phyloP scores from a whole-genome alignment of 2,113 vertebrate species.

The Tupaia tana region DNA sequence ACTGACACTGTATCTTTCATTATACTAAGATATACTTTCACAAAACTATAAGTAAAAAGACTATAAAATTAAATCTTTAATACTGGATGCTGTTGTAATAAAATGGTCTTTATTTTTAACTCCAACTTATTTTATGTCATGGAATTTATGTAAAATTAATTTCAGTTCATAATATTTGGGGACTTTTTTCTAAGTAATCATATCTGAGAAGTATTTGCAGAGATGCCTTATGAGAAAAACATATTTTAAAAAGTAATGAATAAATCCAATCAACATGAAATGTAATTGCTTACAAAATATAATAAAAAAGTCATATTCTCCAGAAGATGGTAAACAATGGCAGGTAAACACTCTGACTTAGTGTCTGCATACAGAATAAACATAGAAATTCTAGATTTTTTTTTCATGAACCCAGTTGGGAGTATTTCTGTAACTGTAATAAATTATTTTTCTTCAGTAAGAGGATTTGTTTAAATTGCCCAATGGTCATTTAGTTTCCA shows the following conservation, averaged over 20 bases:
- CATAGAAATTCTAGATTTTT: not conserved
- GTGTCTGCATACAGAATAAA: not conserved
- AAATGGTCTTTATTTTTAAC: not conserved
- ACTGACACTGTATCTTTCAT: not conserved
- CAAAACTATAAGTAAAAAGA: not conserved
- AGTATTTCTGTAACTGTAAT: not conserved
- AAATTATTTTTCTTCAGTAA: not conserved
- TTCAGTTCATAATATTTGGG: not conserved
- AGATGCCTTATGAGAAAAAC: not conserved
- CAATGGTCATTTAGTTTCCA: not conserved
- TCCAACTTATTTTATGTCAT: not conserved
- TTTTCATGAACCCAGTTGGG: not conserved
- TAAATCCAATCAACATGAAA: not conserved
- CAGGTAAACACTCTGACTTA: not conserved
- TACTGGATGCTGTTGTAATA: not conserved
- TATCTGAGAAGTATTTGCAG: not conserved
- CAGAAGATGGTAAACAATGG: not conserved
- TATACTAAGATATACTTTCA: not conserved
- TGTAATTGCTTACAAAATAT: not conserved
- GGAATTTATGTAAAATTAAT: not conserved
- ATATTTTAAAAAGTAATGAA: not conserved
- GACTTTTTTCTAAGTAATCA: not conserved
- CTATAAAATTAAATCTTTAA: not conserved
- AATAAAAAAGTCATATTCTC: not conserved
- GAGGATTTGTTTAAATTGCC: not conserved